These are phyloP conservation scores for Caligus rogercresseyi DNA, from an alignment of 1,140 invertebrate genomes.

Conservation along the genomic window DNA sequence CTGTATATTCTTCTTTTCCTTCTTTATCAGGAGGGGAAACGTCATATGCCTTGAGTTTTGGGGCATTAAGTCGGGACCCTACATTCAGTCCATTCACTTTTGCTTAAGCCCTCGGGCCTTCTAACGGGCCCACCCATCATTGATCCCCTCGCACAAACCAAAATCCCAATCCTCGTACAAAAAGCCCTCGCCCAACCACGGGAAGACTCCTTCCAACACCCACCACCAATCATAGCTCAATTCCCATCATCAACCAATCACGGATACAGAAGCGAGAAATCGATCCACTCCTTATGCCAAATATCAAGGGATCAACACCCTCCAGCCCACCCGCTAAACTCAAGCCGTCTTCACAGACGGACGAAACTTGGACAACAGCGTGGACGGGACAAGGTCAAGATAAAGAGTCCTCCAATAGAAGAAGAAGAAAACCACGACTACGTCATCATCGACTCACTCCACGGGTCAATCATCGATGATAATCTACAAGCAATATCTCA, in stretches of 20 bases:
- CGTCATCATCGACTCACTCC: neutral
- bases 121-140: neutral
- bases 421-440: neutral
- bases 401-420: neutral
- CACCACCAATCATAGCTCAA: neutral
- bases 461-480: neutral
- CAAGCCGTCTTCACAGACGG: constrained; percentile 12
- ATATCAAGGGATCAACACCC: neutral
- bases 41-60: constrained; percentile 15
- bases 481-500: neutral
- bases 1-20: too few species aligned
- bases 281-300: neutral
- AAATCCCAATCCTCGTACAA: constrained; percentile 8
- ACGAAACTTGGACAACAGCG: constrained; percentile 12
- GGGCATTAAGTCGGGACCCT: constrained; percentile 2
- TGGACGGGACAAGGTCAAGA: constrained; percentile 13
- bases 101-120: constrained; percentile 9
- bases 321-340: neutral
- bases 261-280: neutral
- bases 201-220: neutral
- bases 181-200: neutral
- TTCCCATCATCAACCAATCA: neutral
- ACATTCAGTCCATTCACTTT: constrained; percentile 7
- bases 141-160: constrained; percentile 1
- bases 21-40: constrained; percentile 5